Conservation (phyloP, 2,113 vertebrate species). For the Heterochromis multidens region DNA sequence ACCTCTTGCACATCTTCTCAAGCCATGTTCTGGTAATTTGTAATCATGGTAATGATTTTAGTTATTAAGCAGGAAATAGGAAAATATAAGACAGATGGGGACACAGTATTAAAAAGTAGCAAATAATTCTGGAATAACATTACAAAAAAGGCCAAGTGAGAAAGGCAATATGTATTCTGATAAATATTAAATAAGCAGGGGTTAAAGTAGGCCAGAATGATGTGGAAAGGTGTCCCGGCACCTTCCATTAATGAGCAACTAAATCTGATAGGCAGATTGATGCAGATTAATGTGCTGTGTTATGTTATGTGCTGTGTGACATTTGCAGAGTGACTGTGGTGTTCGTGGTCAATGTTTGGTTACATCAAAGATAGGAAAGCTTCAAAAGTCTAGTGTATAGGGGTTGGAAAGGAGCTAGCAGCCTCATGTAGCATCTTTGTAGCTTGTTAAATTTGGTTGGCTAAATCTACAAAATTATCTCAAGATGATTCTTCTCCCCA, state of each 20-base stretch:
- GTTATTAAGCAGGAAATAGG: not conserved
- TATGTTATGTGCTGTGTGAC: too few species aligned
- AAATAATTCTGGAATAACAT: not conserved
- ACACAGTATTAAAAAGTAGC: not conserved
- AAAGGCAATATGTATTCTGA: too few species aligned
- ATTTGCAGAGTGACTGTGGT: too few species aligned
- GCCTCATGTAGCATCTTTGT: not conserved
- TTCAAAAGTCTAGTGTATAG: not conserved
- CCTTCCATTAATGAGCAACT: too few species aligned
- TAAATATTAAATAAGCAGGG: too few species aligned
- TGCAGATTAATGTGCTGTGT: too few species aligned
- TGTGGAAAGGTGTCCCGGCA: too few species aligned
- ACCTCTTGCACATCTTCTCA: not conserved
- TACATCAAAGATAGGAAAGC: not conserved
- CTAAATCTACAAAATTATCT: not conserved
- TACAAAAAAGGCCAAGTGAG: not conserved
- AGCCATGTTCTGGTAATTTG: not conserved
- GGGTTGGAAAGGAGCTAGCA: not conserved
- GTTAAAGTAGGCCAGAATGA: too few species aligned
- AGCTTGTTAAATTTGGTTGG: not conserved
- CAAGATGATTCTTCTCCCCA: too few species aligned
- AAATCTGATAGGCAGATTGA: too few species aligned
- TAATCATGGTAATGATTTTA: not conserved
- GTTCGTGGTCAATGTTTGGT: not conserved
- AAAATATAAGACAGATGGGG: not conserved